Evolutionary conservation across 2,113 vertebrate species (phyloP), one percentile per base, ranked within the genome.

Genomic region (Pangasianodon hypophthalmus): DNA sequence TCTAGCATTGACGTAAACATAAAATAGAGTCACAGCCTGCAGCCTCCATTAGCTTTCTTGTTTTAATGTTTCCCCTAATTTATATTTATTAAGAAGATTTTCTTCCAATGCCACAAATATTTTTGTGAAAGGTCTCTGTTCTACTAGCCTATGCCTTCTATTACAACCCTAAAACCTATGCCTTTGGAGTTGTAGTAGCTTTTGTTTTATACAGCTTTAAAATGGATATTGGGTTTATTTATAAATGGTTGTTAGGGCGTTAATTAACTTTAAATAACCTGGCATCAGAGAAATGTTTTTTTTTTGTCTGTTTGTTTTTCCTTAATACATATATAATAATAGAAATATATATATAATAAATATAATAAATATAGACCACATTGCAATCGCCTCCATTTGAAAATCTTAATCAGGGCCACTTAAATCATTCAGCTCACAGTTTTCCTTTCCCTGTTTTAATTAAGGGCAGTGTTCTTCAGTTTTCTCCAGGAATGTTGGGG

Each of bases 401-500:
- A 58, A 84, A 46, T 44, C 64, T 73, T 58, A 84, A 81, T 71
- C 52, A 52, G 32, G n/a, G 37, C 37, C 50, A 50, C 2, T 60
- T 60, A 26, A 73, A 46, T 58, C 16, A 67, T 50, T 83, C 50
- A 73, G 2, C 21, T 67, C n/a, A 73, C 52, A 62, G 37, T 44
- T 21, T 48, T 7, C 18, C 64, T 84, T 4, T 73, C 24, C 46
- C 19, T 48, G n/a, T 83, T 56, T 62, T 85, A 89, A 77, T 89
- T 84, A 62, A 62, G 50, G 67, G 14, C 54, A 7, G 11, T 67
- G 56, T 67, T 32, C 24, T 32, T 50, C 69, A 50, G 24, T 84
- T 84, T 24, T 58, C 29, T 85, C 18, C 41, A 48, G 71, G 88
- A 89, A 89, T 77, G 54, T 85, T 52, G n/a, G 14, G 56, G 21